Conservation (phyloP, 2,797 vertebrate genomes). For the Sarcophilus harrisii region DNA sequence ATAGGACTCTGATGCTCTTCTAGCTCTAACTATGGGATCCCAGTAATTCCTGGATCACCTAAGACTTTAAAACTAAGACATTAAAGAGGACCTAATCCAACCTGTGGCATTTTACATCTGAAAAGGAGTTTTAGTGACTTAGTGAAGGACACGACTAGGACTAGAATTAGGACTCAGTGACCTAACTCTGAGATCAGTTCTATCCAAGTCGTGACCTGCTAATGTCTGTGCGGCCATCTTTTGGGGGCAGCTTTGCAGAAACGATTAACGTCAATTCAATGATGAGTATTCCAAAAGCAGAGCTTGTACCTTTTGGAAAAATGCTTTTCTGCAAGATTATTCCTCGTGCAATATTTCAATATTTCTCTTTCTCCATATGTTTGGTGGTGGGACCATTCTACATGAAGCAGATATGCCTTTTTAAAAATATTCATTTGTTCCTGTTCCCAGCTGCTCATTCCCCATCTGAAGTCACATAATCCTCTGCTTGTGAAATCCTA, state of each 20-base stretch:
- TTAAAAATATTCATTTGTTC: background rate
- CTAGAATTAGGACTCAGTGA: background rate
- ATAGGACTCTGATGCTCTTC: background rate
- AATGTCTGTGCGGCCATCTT: background rate
- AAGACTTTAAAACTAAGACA: background rate
- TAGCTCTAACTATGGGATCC: background rate
- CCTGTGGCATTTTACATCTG: background rate
- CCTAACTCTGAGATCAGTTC: background rate
- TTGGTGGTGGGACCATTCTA: background rate
- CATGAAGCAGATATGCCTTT: background rate
- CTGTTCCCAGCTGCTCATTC: background rate
- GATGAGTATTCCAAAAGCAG: background rate
- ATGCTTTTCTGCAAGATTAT: background rate
- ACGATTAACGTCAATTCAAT: background rate
- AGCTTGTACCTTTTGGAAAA: background rate
- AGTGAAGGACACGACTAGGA: background rate
- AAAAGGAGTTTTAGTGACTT: background rate
- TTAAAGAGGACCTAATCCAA: background rate
- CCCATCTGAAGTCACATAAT: constrained; percentile 5
- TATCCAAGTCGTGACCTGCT: background rate
- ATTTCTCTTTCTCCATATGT: background rate
- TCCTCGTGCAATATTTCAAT: background rate
- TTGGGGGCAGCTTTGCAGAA: background rate
- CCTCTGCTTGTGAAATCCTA: background rate
- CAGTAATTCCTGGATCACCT: background rate